Base-by-base conservation (phyloP, 1,140 invertebrate species). In the Megalopta genalis region DNA sequence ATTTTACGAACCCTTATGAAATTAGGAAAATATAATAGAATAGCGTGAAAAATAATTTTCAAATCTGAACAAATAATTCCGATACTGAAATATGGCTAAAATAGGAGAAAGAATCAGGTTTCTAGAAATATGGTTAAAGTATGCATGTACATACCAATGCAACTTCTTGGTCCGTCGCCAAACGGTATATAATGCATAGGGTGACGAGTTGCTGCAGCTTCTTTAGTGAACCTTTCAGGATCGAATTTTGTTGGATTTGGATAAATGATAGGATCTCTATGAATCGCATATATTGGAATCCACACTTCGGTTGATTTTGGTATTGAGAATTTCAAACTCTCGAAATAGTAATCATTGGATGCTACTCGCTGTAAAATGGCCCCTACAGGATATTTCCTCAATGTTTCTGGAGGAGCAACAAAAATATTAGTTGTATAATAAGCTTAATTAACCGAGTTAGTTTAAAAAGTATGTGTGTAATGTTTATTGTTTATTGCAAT, bases 91-190 rank as follows among this genome's bases (percentile, higher is more conserved):
- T 1, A 52, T 18, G 3, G 2, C 2, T 52, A 18, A 52, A 23
- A n/a, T 1, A 57, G 7, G 0, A n/a, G n/a, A 57, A 8, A n/a
- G 12, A 32, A 14, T 32, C 6, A 7, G 27, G 16, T 62, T 62
- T 54, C 3, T 21, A 54, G 16, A 32, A 12, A 21, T 67, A 87
- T 91, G 0, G 27, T 42, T 42, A 10, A 7, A 42, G 10, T 42
- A 42, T 42, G 39, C 9, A 1, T 8, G 10, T 46, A 12, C 67
- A 0, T 93, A 94, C 96, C 96, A 77, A 96, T 96, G 88, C 96
- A 97, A 90, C 95, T 96, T 63, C 96, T 72, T 8, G 72, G 65
- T 18, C 69, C 60, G 16, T 68, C 37, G 25, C 83, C 84, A 5
- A 86, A 86, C 1, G 80, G 74, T 10, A 86, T 14, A 32, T 49